Conservation (phyloP, 2,113 vertebrate genomes). For the Toxotes jaculatrix region DNA sequence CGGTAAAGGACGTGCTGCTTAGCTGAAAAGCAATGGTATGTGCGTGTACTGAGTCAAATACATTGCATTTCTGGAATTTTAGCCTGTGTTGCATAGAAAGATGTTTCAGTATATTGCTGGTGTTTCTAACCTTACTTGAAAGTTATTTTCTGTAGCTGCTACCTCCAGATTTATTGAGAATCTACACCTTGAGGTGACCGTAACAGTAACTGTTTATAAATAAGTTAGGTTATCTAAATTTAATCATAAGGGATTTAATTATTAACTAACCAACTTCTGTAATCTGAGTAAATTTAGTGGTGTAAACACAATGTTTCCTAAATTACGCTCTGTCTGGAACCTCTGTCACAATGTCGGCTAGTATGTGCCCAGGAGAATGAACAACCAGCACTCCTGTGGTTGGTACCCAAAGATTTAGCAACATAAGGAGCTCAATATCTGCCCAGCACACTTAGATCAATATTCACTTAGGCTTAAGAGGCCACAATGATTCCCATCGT, state of each 20-base stretch:
- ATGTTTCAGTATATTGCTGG: no score
- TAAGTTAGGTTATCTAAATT: not conserved
- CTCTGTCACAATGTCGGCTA: constrained; percentile 28
- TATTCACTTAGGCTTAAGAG: constrained; percentile 80
- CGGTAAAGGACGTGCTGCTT: no score
- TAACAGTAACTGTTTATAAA: not conserved
- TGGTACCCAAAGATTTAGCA: constrained; percentile 59
- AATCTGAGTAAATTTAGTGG: not conserved
- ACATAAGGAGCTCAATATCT: constrained; percentile 73
- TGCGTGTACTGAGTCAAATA: no score
- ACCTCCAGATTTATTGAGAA: no score
- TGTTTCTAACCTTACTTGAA: no score
- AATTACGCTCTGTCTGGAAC: not conserved
- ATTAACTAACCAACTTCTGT: not conserved
- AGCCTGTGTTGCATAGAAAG: no score
- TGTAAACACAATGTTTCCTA: not conserved
- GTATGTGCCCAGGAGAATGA: constrained; percentile 34
- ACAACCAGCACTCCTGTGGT: constrained; percentile 38
- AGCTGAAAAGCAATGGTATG: no score
- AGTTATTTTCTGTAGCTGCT: no score
- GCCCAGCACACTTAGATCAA: constrained; percentile 73
- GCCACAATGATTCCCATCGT: constrained; percentile 68
- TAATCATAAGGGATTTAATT: not conserved
- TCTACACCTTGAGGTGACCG: no score
- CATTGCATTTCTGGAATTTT: no score